Base-by-base conservation (phyloP, 2,797 vertebrate genomes). In the Austrolebias charrua region DNA sequence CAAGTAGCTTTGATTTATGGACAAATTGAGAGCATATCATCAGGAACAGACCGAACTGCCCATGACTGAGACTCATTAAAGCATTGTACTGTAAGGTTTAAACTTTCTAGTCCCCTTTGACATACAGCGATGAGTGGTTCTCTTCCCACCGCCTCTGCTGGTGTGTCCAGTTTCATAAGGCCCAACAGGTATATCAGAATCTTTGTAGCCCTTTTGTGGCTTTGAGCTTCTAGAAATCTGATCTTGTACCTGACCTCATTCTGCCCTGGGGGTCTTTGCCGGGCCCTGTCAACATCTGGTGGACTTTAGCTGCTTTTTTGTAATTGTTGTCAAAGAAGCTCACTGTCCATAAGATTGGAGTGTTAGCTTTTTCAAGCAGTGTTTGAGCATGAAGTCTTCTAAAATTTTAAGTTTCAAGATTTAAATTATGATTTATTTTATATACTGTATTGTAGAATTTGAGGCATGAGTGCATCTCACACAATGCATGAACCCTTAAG, bases 181-280 rank as follows among this genome's bases (percentile, higher is more conserved):
- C 81, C 86, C 83, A 82, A 87, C 90, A 91, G 90, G 91, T 91
- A 91, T 88, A 90, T 90, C 83, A 79, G 77, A 90, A 90, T 88
- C 88, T 90, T 90, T 92, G 89, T 91, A 86, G 76, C 80, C 60
- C 77, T 86, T 85, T 86, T 89, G 87, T 85, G 85, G 74, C 89
- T 86, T 78, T 85, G 84, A 90, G 89, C 86, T 72, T 83, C 79
- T 75, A 87, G 92, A 90, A 93, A 93, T 82, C 69, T 63, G 88
- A 93, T 92, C 90, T 81, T 73, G 79, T 90, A 83, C 85, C 89
- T 92, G 92, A 93, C 90, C 91, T 92, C 91, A 91, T 92, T 88
- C 74, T 81, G 90, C 91, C 86, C 76, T 63, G 84, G 82, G 81
- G 90, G 89, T 75, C 76, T 80, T 82, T 38, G 58, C 66, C 38